A percentile compares a stretch with the other conserved stretches of the same genome.
Evolutionary conservation across 2,113 vertebrate species (phyloP).

Genomic region (Vidua chalybeata): DNA sequence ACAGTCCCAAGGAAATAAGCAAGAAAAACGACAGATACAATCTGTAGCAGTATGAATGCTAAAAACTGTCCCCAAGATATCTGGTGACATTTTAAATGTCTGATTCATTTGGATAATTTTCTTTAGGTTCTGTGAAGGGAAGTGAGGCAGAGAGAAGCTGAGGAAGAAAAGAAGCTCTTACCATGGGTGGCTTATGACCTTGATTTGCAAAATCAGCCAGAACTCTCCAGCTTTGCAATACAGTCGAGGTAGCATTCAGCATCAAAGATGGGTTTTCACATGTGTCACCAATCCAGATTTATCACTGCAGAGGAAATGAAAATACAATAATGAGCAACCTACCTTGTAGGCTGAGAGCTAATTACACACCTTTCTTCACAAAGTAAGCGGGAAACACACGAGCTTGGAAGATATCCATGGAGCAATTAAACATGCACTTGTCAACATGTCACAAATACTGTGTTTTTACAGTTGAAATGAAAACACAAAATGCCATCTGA

Average conservation of each 20-base stretch:
- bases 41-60: background rate
- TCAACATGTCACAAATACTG: slow-evolving; percentile 37
- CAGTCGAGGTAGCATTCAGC: background rate
- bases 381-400: background rate
- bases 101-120: background rate
- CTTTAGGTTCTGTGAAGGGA: background rate
- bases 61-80: background rate
- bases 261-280: background rate
- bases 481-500: slow-evolving; percentile 62
- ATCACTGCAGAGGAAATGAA: background rate
- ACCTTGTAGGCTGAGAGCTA: background rate
- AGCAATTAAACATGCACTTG: slow-evolving; percentile 41
- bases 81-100: background rate
- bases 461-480: slow-evolving; percentile 31
- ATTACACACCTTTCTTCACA: background rate
- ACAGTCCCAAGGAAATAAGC: background rate
- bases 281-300: background rate
- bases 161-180: background rate
- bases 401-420: background rate
- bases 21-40: background rate
- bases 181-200: background rate
- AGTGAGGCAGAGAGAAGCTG: background rate
- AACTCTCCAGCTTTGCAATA: background rate
- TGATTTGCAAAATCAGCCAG: background rate
- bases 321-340: background rate